Evolutionary conservation across 2,113 vertebrate species (phyloP), one percentile per base, ranked within the genome.

Genomic region (Thunnus maccoyii): DNA sequence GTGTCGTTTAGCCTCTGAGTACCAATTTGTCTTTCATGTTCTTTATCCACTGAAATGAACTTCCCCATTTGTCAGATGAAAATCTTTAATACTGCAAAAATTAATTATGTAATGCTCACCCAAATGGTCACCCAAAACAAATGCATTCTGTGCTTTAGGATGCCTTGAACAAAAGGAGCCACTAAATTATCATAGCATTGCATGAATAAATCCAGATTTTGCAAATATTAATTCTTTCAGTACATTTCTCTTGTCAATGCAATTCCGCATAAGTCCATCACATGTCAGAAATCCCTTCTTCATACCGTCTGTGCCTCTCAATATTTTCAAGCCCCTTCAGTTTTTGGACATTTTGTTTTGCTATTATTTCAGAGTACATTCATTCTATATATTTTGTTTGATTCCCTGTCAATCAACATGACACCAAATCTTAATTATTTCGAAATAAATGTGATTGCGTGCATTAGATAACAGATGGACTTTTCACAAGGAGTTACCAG

Each of bases 201-300:
- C 64, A 84, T 61, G 66, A 74, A 81, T 84, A 62, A 78, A 56
- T n/a, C 10, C 10, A 46, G 4, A 15, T 5, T 62, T 50, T 71
- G 58, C 27, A 46, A 70, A 78, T 71, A 44, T 56, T 11, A 48
- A 12, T 48, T 69, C 11, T 65, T 85, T 57, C 60, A 17, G 36
- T 5, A 22, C 50, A 6, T 67, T 62, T 58, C 2, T 60, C 12
- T 9, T 65, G 55, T 60, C 61, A 80, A 18, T 7, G 20, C 27
- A 76, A 50, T 51, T 17, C 69, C 56, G 61, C 17, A 58, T 65
- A 17, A 22, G 14, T 73, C 32, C 54, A 22, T 58, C 22, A 44
- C 5, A n/a, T 51, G 22, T 46, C 44, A 60, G 3, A 25, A 5
- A 54, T 74, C 20, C 32, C 14, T 30, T 41, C 12, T 15, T 51